These are phyloP conservation scores for Mya arenaria DNA, from an alignment of 1,140 invertebrate genomes.

Conservation along the genomic window DNA sequence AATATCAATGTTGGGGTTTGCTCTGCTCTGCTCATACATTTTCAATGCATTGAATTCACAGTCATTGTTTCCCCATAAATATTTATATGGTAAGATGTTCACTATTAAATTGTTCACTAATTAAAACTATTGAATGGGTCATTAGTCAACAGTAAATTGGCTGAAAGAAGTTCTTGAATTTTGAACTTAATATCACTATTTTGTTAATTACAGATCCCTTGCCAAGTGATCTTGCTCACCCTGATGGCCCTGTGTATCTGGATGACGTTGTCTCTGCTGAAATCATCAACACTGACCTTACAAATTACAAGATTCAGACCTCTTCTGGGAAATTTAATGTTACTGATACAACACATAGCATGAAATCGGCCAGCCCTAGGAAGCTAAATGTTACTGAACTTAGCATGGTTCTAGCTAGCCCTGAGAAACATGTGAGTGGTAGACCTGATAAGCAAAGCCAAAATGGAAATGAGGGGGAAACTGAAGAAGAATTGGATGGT, in stretches of 20 bases:
- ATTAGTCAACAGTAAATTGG: too few relatives aligned
- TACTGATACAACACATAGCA: background rate
- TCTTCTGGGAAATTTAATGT: background rate
- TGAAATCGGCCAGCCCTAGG: background rate
- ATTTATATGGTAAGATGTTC: too few relatives aligned
- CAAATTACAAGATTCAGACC: background rate
- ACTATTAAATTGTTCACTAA: too few relatives aligned
- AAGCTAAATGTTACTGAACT: background rate
- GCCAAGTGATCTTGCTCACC: constrained; percentile 70
- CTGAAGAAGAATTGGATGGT: background rate
- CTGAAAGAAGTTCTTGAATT: too few relatives aligned
- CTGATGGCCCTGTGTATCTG: constrained; percentile 58
- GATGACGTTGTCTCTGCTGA: constrained; percentile 75
- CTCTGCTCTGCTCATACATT: too few relatives aligned
- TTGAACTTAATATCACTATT: too few relatives aligned
- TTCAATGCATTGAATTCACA: too few relatives aligned
- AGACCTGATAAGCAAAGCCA: background rate
- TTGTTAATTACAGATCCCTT: constrained; percentile 75
- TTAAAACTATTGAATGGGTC: too few relatives aligned
- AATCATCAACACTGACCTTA: constrained; percentile 66
- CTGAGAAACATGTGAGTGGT: background rate
- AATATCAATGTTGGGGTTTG: too few relatives aligned
- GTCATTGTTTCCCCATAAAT: too few relatives aligned
- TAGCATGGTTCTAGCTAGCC: background rate
- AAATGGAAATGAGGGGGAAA: background rate